Evolutionary conservation across 2,113 vertebrate genomes (phyloP).

Genomic region (Artemisiospiza belli): DNA sequence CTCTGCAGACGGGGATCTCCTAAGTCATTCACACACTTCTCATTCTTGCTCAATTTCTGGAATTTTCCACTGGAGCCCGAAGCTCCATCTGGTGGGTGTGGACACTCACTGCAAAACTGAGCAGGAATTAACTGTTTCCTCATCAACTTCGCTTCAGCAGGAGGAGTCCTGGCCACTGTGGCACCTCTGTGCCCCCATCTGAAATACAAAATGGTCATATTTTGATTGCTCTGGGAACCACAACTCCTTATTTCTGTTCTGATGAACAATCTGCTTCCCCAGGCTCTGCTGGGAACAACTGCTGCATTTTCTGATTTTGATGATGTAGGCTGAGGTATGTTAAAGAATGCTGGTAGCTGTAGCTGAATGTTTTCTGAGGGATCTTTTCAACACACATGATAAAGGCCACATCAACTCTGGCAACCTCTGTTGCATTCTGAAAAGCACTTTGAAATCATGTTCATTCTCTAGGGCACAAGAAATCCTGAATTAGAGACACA

Average conservation of each 20-base stretch:
- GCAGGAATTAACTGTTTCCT: conserved; percentile 61
- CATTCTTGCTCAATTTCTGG: conserved; percentile 70
- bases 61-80: conserved; percentile 72
- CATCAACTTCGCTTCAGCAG: neutral
- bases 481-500: neutral
- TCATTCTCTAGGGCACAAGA: neutral
- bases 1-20: conserved; percentile 19
- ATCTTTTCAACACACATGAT: neutral
- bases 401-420: neutral
- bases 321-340: neutral
- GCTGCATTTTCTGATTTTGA: neutral
- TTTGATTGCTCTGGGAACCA: neutral
- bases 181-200: neutral
- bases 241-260: neutral
- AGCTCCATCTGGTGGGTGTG: conserved; percentile 73
- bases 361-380: neutral
- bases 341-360: neutral
- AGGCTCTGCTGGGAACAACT: neutral
- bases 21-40: conserved; percentile 57
- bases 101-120: conserved; percentile 60
- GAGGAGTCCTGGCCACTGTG: neutral
- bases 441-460: neutral
- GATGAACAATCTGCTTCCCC: neutral
- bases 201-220: neutral
- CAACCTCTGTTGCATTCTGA: neutral